Conservation (phyloP, 2,797 vertebrate species). For the Ammospiza maritima region DNA sequence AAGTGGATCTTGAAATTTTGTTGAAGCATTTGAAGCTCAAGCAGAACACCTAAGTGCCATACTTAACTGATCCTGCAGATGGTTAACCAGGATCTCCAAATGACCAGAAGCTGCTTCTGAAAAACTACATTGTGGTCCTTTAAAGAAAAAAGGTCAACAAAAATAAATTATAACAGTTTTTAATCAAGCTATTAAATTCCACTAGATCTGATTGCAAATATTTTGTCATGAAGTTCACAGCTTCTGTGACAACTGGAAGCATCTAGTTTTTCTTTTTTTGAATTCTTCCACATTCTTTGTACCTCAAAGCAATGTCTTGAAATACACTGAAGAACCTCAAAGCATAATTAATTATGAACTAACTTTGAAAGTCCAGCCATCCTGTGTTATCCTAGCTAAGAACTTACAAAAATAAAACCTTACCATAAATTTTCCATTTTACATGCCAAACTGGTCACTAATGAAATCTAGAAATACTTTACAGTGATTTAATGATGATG, state of each 20-base stretch:
- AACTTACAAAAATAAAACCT: neutral
- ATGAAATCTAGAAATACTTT: neutral
- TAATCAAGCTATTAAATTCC: neutral
- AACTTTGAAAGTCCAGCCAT: neutral
- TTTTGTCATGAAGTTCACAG: neutral
- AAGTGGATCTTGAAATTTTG: neutral
- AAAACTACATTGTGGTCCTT: neutral
- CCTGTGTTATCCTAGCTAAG: neutral
- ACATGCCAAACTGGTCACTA: neutral
- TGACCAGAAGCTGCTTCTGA: neutral
- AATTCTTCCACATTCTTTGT: neutral
- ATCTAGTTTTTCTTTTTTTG: neutral
- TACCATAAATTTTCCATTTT: neutral
- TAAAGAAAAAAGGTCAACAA: neutral
- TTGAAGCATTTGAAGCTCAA: neutral
- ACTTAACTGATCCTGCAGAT: neutral
- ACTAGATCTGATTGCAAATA: neutral
- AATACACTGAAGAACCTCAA: neutral
- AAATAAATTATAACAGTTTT: neutral
- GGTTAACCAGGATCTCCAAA: neutral
- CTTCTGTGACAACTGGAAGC: neutral
- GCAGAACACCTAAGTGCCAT: neutral
- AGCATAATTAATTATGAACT: neutral
- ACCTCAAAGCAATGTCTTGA: neutral
- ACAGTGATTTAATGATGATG: neutral